phyloP scores from a whole-genome alignment of 2,888 invertebrate genomes.

The Gastracanthus pulcherrimus region DNA sequence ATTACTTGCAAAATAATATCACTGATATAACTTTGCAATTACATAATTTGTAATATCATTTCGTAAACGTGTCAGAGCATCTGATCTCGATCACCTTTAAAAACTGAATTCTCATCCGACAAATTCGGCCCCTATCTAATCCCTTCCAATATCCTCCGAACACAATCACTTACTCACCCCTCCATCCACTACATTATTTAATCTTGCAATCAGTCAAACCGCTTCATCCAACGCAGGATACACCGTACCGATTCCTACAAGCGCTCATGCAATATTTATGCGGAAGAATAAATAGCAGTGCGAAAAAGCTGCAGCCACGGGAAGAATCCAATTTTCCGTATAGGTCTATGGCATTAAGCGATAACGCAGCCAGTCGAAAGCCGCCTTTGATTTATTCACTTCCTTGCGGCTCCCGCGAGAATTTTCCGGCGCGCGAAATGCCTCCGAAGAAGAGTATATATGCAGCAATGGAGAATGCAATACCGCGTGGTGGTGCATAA shows the following conservation, averaged over 20 bases:
- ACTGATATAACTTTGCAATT: too few species aligned
- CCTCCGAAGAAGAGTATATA: too few species aligned
- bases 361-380: conserved; percentile 2
- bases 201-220: conserved; percentile 32
- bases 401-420: conserved; percentile 29
- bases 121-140: too few species aligned
- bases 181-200: too few species aligned
- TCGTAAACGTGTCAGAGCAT: too few species aligned
- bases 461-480: conserved; percentile 13
- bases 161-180: too few species aligned
- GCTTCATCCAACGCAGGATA: background rate
- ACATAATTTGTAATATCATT: too few species aligned
- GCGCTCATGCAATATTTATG: conserved; percentile 46
- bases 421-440: conserved; percentile 5
- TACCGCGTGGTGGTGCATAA: background rate
- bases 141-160: too few species aligned
- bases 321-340: conserved; percentile 25
- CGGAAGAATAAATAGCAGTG: conserved; percentile 9
- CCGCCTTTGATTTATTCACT: conserved; percentile 47
- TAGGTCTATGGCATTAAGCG: conserved; percentile 26
- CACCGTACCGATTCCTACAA: background rate
- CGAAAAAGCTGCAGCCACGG: background rate
- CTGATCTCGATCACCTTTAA: too few species aligned
- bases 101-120: too few species aligned
- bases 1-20: too few species aligned